Percentiles rank a stretch among this genome's conserved stretches.
Evolutionary conservation across 2,888 invertebrate genomes (phyloP).

Genomic region (Dynastes grantii): DNA sequence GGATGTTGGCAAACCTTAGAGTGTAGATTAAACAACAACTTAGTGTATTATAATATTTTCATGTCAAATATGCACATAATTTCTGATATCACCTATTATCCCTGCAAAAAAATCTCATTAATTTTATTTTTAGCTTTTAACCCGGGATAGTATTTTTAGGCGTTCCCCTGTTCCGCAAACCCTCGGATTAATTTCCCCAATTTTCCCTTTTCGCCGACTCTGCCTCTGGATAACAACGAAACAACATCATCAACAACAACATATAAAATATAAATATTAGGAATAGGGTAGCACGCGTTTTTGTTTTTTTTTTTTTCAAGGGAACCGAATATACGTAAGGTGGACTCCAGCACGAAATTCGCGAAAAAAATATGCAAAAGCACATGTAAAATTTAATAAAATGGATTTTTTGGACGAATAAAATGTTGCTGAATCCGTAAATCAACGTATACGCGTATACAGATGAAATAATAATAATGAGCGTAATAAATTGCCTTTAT

Average conservation of each 20-base stretch:
- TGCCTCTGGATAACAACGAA: not conserved
- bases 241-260: conserved; percentile 4
- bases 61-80: not conserved
- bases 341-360: too few relatives aligned
- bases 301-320: not conserved
- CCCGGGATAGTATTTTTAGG: not conserved
- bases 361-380: not conserved
- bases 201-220: too few relatives aligned
- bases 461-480: conserved; percentile 9
- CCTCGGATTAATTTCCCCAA: too few relatives aligned
- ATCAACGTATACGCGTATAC: not conserved
- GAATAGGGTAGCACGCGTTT: not conserved
- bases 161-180: not conserved
- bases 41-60: too few relatives aligned
- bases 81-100: not conserved
- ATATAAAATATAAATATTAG: conserved; percentile 13
- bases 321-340: not conserved
- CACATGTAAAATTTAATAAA: conserved; percentile 7
- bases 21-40: too few relatives aligned
- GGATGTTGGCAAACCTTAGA: too few relatives aligned
- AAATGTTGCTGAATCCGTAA: not conserved
- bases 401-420: not conserved
- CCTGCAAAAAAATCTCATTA: not conserved
- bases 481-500: conserved; percentile 6
- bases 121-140: conserved; percentile 11